A percentile compares a stretch with the other conserved stretches of the same genome.
These are phyloP conservation scores for Drosophila pegasa DNA, from an alignment of 2,888 invertebrate species.

Conservation along the genomic window DNA sequence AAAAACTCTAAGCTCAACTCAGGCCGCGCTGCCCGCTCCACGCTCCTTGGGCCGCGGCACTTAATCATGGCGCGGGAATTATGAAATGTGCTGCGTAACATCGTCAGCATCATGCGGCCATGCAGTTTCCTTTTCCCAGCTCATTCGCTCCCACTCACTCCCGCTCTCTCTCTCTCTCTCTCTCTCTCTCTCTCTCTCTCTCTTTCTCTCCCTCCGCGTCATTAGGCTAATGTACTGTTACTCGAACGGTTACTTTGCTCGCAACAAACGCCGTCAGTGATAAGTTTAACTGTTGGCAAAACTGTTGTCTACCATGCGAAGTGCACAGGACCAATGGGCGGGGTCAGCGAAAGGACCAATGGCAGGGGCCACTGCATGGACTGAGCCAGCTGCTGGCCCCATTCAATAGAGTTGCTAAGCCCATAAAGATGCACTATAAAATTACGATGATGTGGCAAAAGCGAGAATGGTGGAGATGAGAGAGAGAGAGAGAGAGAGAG, in stretches of 20 bases:
- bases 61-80: conserved; percentile 72
- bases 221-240: conserved; percentile 75
- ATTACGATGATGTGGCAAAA: background rate
- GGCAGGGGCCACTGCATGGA: conserved; percentile 2
- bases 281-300: conserved; percentile 34
- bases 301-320: conserved; percentile 22
- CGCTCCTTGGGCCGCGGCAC: conserved; percentile 21
- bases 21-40: background rate
- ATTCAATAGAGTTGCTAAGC: background rate
- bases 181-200: background rate
- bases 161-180: background rate
- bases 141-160: background rate
- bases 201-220: conserved; percentile 42
- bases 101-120: conserved; percentile 41
- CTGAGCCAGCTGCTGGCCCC: conserved; percentile 11
- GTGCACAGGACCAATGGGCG: background rate
- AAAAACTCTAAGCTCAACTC: conserved; percentile 48
- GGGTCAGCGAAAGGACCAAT: background rate
- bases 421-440: conserved; percentile 1
- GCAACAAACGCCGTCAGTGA: conserved; percentile 18
- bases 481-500: too few species aligned
- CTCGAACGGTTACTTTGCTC: conserved; percentile 21
- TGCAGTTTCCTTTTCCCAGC: conserved; percentile 35
- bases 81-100: conserved; percentile 76
- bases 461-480: background rate